Conservation (phyloP, 2,888 invertebrate species). For the Hirtodrosophila cameraria region DNA sequence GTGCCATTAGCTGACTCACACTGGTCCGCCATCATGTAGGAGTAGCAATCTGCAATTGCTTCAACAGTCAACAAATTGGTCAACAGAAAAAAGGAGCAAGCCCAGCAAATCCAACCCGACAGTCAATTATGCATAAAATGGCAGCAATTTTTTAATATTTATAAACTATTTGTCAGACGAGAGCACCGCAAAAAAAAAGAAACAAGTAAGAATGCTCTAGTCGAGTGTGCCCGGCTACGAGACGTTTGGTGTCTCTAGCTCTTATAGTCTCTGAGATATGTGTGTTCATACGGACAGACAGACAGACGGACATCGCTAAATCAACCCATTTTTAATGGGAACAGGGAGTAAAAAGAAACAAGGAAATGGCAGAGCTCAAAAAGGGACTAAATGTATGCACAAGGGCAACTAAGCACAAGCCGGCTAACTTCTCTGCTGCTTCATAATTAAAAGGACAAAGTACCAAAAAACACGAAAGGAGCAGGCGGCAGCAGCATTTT, state of each 20-base stretch:
- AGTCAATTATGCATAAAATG: conserved; percentile 61
- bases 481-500: conserved; percentile 29
- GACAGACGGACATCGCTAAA: no score
- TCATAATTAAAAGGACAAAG: conserved; percentile 79
- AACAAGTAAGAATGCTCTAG: no score
- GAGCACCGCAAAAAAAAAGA: neutral
- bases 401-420: conserved; percentile 29
- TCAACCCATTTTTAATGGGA: no score
- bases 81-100: conserved; percentile 13
- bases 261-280: no score
- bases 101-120: conserved; percentile 8
- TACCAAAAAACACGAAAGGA: conserved; percentile 72
- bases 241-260: no score
- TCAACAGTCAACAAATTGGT: conserved; percentile 27
- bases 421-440: conserved; percentile 52
- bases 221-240: no score
- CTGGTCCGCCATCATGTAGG: conserved; percentile 87
- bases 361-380: conserved; percentile 27
- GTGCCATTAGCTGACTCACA: conserved; percentile 87
- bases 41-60: conserved; percentile 87
- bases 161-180: conserved; percentile 69
- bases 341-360: neutral
- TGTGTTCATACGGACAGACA: no score
- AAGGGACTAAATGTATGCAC: conserved; percentile 36
- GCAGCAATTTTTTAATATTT: conserved; percentile 60